Percentiles rank a stretch among this genome's conserved stretches.
These are phyloP conservation scores for Platorchestia sp. DNA, from an alignment of 1,140 invertebrate genomes.

Conservation along the genomic window DNA sequence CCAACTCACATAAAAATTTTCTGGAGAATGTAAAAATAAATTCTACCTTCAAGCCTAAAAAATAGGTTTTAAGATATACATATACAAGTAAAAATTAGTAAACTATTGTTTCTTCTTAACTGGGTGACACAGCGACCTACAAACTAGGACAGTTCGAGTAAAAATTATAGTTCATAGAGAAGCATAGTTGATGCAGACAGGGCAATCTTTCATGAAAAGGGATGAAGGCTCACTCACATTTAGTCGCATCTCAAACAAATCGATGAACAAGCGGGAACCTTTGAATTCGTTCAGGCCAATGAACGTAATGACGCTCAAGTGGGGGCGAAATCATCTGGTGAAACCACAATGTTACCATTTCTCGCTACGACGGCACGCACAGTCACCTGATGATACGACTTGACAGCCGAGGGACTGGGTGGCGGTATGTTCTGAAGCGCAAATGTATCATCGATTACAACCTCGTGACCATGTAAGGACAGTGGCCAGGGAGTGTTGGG, in stretches of 20 bases:
- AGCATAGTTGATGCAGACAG: neutral
- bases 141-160: neutral
- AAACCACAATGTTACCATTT: too few relatives aligned
- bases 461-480: neutral
- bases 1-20: too few relatives aligned
- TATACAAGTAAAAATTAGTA: neutral
- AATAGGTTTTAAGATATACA: too few relatives aligned
- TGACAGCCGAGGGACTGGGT: neutral
- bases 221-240: neutral
- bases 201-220: neutral
- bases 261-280: neutral
- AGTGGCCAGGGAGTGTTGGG: neutral
- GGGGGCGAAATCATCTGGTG: too few relatives aligned
- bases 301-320: too few relatives aligned
- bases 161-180: neutral
- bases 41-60: too few relatives aligned
- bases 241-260: neutral
- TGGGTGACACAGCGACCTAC: neutral
- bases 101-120: neutral
- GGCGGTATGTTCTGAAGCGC: neutral
- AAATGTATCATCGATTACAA: neutral
- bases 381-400: too few relatives aligned
- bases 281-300: neutral
- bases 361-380: too few relatives aligned
- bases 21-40: too few relatives aligned